Conservation (phyloP, 2,113 vertebrate species). For the Chaetops frenatus region DNA sequence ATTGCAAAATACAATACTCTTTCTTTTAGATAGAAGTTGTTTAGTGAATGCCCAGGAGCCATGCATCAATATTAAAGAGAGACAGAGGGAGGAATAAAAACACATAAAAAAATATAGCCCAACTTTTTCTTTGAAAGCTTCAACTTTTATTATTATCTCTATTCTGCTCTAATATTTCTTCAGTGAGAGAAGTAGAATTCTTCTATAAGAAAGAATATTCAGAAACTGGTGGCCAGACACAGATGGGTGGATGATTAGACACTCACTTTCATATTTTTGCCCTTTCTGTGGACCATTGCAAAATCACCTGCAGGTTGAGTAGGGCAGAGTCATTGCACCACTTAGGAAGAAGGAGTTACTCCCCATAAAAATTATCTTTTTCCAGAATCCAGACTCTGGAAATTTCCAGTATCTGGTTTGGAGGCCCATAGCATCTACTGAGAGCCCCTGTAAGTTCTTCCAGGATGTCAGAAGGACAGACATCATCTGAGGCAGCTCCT, state of each 20-base stretch:
- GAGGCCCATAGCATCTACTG: neutral
- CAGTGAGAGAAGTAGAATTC: neutral
- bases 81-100: neutral
- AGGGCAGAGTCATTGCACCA: neutral
- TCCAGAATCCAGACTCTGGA: neutral
- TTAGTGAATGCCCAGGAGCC: neutral
- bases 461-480: neutral
- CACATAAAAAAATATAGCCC: neutral
- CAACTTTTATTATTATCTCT: neutral
- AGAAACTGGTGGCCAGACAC: neutral
- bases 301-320: neutral
- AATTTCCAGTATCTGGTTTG: neutral
- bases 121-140: neutral
- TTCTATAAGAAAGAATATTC: neutral
- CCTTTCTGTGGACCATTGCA: neutral
- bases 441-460: neutral
- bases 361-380: neutral
- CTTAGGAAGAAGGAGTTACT: neutral
- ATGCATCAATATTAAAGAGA: neutral
- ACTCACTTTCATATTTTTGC: neutral
- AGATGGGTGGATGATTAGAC: neutral
- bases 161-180: neutral
- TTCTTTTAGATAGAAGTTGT: neutral
- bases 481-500: neutral
- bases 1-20: neutral